These are phyloP conservation scores for Chloropsis hardwickii DNA, from an alignment of 2,113 vertebrate species.

Conservation along the genomic window DNA sequence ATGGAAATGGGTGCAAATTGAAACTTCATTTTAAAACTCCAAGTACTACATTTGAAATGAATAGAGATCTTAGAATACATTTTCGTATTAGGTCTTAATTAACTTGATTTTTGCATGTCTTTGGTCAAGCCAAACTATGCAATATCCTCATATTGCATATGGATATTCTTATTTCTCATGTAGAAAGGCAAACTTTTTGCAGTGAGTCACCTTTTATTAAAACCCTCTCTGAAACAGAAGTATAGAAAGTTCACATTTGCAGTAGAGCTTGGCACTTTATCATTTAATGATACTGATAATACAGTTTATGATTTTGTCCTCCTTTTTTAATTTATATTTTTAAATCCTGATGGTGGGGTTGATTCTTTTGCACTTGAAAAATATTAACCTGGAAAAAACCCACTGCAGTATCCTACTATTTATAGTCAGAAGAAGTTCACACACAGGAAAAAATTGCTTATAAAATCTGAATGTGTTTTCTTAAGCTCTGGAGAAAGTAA, in stretches of 20 bases:
- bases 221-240: neutral
- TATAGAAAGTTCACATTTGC: neutral
- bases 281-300: too few species aligned
- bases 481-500: neutral
- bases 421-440: neutral
- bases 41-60: neutral
- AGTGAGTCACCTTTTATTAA: neutral
- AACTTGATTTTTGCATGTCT: neutral
- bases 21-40: neutral
- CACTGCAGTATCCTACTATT: neutral
- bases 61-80: neutral
- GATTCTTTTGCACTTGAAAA: neutral
- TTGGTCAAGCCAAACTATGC: neutral
- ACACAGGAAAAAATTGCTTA: neutral
- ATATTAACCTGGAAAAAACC: neutral
- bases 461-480: neutral
- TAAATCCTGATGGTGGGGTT: neutral
- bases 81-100: neutral
- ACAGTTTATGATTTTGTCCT: neutral
- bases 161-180: neutral
- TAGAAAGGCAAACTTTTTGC: neutral
- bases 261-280: fast-evolving
- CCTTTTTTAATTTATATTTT: neutral
- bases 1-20: neutral
- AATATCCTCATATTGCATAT: neutral